Conservation (phyloP, 2,113 vertebrate species). For the Nansenia antarctica region DNA sequence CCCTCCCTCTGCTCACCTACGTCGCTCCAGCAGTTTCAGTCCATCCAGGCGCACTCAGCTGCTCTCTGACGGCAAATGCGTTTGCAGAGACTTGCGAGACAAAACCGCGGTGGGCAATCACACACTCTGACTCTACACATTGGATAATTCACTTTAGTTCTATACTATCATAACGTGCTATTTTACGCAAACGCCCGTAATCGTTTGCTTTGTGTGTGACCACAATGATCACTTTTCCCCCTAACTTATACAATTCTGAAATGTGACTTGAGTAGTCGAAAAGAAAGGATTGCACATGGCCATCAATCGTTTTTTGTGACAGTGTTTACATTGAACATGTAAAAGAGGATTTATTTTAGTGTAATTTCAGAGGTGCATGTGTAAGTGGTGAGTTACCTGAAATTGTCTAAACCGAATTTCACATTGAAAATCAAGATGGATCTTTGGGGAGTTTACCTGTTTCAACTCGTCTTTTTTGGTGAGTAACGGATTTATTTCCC, state of each 20-base stretch:
- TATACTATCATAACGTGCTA: too few species aligned
- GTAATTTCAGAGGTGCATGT: slow-evolving; percentile 38
- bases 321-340: slow-evolving; percentile 15
- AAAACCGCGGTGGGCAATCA: background rate
- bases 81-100: background rate
- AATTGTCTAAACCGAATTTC: slow-evolving; percentile 15
- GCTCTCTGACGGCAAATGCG: background rate
- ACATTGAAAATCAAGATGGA: slow-evolving; percentile 62
- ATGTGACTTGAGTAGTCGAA: background rate
- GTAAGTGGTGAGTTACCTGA: slow-evolving; percentile 27
- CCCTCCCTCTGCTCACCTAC: slow-evolving; percentile 1
- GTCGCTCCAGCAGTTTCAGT: background rate
- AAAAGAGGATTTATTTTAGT: slow-evolving; percentile 29
- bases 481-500: slow-evolving; percentile 35
- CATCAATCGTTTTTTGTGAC: background rate
- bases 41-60: background rate
- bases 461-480: slow-evolving; percentile 73
- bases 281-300: background rate
- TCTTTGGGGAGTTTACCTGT: slow-evolving; percentile 73
- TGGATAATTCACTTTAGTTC: background rate
- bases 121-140: background rate
- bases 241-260: background rate
- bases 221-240: background rate
- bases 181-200: background rate
- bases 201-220: background rate